phyloP scores from a whole-genome alignment of 1,140 invertebrate species.

The Rhagoletis pomonella region DNA sequence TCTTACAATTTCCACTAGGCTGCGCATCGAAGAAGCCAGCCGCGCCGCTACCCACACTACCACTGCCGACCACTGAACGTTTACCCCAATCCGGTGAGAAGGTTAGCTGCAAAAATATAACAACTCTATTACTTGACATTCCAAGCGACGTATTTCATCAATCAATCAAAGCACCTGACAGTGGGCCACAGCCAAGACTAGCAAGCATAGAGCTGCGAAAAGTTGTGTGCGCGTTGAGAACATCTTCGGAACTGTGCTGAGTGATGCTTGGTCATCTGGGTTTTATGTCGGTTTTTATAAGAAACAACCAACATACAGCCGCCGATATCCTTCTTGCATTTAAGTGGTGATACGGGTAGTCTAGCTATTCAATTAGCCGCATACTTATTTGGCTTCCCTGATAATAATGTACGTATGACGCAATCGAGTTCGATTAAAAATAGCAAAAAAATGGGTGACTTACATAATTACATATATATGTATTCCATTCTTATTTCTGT shows the following conservation, averaged over 20 bases:
- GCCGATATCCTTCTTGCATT: not conserved
- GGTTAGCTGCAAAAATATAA: slow-evolving; percentile 62
- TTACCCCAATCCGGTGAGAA: slow-evolving; percentile 74
- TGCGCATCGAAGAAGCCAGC: slow-evolving; percentile 63
- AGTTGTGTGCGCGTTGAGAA: slow-evolving; percentile 53
- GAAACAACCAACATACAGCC: not conserved
- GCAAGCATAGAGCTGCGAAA: slow-evolving; percentile 61
- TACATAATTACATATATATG: too few species aligned
- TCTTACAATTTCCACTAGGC: slow-evolving; percentile 66
- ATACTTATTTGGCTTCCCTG: not conserved
- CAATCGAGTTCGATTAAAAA: not conserved
- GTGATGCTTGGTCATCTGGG: not conserved
- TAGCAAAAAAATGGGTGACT: not conserved
- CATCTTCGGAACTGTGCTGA: slow-evolving; percentile 52
- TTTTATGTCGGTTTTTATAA: slow-evolving; percentile 40
- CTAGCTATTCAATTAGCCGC: not conserved
- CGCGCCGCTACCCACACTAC: slow-evolving; percentile 58
- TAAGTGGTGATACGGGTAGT: not conserved
- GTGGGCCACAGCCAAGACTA: slow-evolving; percentile 65
- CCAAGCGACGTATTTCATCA: not conserved
- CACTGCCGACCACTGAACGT: slow-evolving; percentile 62
- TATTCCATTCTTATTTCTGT: too few species aligned
- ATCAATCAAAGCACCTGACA: slow-evolving; percentile 63
- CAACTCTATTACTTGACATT: slow-evolving; percentile 7
- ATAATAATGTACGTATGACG: too few species aligned